Conservation (phyloP, 1,140 invertebrate genomes). For the Notospermus geniculatus region DNA sequence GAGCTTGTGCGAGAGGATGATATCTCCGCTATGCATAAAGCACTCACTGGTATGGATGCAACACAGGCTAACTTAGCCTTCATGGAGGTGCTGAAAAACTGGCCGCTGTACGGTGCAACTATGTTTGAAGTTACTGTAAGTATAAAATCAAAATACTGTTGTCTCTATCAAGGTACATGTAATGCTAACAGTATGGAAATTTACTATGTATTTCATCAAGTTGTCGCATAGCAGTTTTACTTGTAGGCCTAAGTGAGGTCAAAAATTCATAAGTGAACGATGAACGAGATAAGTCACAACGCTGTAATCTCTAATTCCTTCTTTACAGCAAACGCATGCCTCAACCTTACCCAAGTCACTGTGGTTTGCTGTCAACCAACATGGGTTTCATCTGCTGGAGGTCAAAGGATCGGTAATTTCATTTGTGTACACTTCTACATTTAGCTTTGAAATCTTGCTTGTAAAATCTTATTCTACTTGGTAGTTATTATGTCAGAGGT, state of each 20-base stretch:
- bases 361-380: conserved; percentile 89
- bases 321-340: conserved; percentile 84
- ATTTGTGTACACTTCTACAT: no score
- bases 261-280: background rate
- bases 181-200: conserved; percentile 8
- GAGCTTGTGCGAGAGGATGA: conserved; percentile 40
- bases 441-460: no score
- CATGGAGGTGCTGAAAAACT: conserved; percentile 88
- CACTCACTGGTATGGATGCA: conserved; percentile 77
- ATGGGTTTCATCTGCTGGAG: conserved; percentile 87
- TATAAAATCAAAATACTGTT: no score
- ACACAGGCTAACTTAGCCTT: conserved; percentile 87
- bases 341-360: conserved; percentile 84
- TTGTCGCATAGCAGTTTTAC: background rate
- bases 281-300: background rate
- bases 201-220: conserved; percentile 3
- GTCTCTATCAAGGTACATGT: no score
- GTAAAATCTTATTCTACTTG: no score
- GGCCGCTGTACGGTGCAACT: conserved; percentile 87
- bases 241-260: background rate
- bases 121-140: conserved; percentile 90
- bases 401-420: conserved; percentile 71
- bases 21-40: conserved; percentile 83
- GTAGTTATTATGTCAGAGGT: no score
- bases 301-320: background rate